These are phyloP conservation scores for Oryzias dopingdopingensis DNA, from an alignment of 2,797 vertebrate genomes.

Conservation along the genomic window DNA sequence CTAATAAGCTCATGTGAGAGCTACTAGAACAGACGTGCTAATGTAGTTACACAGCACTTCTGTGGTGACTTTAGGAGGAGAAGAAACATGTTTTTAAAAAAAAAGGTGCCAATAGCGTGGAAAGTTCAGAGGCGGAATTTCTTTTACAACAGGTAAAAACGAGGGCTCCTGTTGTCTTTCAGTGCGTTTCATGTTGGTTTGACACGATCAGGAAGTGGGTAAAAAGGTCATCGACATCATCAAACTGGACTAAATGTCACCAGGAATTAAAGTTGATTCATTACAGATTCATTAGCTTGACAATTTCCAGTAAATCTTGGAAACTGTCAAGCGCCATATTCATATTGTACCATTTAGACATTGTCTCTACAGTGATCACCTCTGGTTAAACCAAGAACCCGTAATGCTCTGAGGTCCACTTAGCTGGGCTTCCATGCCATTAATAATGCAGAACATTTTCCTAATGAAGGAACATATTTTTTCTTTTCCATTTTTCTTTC, in stretches of 20 bases:
- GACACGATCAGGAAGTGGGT: conserved; percentile 12
- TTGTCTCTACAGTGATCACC: conserved; percentile 65
- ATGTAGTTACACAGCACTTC: conserved; percentile 17
- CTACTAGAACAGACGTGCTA: conserved; percentile 28
- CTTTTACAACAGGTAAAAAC: conserved; percentile 11
- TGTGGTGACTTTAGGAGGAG: conserved; percentile 9
- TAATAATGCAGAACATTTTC: conserved; percentile 80
- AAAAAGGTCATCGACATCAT: conserved; percentile 25
- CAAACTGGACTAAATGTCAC: conserved; percentile 31
- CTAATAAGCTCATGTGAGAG: conserved; percentile 20
- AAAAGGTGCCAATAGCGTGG: conserved; percentile 7
- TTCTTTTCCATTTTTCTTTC: conserved; percentile 73
- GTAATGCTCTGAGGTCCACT: conserved; percentile 71
- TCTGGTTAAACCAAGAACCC: conserved; percentile 68
- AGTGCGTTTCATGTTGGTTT: background rate
- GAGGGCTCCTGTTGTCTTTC: conserved; percentile 1
- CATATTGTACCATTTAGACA: conserved; percentile 42
- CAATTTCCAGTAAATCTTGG: conserved; percentile 40
- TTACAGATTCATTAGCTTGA: conserved; percentile 30
- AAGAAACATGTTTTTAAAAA: conserved; percentile 14
- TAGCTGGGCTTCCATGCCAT: conserved; percentile 67
- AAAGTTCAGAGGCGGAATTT: conserved; percentile 14
- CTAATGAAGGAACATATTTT: conserved; percentile 80
- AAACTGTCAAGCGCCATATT: conserved; percentile 35
- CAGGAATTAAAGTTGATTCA: conserved; percentile 16